Evolutionary conservation across 2,113 vertebrate species (phyloP).

Genomic region (Indicator indicator): DNA sequence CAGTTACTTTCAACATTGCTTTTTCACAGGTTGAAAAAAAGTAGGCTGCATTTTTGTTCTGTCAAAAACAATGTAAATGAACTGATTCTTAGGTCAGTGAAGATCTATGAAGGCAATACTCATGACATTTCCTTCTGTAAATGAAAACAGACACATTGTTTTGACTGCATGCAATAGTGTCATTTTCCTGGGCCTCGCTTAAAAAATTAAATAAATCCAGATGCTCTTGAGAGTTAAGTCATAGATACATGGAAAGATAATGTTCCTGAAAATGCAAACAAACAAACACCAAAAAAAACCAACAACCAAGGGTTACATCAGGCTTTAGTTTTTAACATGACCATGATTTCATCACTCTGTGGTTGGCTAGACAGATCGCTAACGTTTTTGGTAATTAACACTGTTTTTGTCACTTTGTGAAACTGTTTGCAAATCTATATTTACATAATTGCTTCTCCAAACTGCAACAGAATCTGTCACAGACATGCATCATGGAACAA

Average conservation of each 20-base stretch:
- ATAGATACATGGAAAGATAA: not conserved
- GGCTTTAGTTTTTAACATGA: conserved; percentile 44
- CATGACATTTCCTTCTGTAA: not conserved
- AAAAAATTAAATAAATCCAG: not conserved
- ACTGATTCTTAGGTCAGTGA: not conserved
- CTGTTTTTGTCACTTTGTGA: conserved; percentile 51
- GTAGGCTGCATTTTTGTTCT: not conserved
- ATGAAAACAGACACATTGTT: not conserved
- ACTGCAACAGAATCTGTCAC: conserved; percentile 41
- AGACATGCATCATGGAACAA: not conserved
- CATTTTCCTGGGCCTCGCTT: not conserved
- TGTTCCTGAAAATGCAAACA: not conserved
- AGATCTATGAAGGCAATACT: not conserved
- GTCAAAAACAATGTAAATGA: not conserved
- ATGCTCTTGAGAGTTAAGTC: not conserved
- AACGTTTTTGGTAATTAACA: conserved; percentile 53
- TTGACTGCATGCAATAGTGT: not conserved
- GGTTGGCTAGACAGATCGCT: conserved; percentile 27
- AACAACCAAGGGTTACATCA: not conserved
- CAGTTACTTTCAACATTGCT: not conserved
- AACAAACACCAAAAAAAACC: not conserved
- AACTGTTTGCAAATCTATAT: conserved; percentile 64
- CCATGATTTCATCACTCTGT: conserved; percentile 47
- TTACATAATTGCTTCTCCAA: conserved; percentile 64
- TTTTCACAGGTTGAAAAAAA: not conserved